Conservation (phyloP, 2,113 vertebrate species). For the Indicator indicator region DNA sequence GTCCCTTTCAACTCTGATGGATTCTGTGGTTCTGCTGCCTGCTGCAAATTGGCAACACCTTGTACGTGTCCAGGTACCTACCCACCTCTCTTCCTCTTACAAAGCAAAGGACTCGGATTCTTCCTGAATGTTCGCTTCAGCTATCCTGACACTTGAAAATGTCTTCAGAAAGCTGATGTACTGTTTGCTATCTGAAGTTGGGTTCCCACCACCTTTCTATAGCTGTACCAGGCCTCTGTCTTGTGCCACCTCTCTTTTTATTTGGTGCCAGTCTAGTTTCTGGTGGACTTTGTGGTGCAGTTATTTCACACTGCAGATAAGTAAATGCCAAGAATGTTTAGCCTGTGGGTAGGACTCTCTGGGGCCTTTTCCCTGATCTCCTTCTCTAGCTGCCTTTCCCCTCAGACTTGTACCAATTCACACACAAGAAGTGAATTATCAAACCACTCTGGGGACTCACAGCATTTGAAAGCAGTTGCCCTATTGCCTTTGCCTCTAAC, state of each 20-base stretch:
- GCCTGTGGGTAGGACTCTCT: background rate
- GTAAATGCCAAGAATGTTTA: background rate
- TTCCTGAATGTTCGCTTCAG: background rate
- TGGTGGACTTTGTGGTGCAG: background rate
- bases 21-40: background rate
- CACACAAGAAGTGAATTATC: background rate
- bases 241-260: background rate
- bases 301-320: background rate
- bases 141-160: background rate
- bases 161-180: background rate
- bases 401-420: background rate
- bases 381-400: background rate
- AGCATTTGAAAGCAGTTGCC: background rate
- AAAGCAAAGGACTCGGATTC: background rate
- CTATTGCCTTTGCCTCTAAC: background rate
- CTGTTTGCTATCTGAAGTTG: background rate
- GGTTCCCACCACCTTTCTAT: background rate
- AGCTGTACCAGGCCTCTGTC: background rate
- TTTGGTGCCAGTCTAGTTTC: background rate
- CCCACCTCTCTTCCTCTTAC: background rate
- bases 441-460: background rate
- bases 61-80: rapidly evolving
- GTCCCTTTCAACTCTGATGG: too few relatives aligned
- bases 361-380: rapidly evolving
- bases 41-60: background rate